phyloP scores from a whole-genome alignment of 2,888 invertebrate genomes.

The Calliphora vomitoria region DNA sequence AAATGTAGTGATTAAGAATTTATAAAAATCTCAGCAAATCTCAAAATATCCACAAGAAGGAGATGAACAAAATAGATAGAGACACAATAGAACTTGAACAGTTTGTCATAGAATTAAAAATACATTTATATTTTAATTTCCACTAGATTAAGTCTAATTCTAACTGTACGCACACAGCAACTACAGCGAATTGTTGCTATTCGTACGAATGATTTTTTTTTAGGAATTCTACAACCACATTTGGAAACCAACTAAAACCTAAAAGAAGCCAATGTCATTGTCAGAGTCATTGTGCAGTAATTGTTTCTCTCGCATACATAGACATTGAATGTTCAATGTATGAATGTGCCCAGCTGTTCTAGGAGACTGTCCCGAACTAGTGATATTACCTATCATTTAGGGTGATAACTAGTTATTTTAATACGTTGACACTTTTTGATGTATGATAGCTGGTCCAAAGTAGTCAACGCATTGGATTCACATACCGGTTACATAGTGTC shows the following conservation, averaged over 20 bases:
- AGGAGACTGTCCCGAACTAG: too few species aligned
- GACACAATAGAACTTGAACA: background rate
- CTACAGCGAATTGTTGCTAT: background rate
- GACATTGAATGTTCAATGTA: background rate
- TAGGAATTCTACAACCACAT: background rate
- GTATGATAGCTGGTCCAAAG: too few species aligned
- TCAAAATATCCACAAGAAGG: background rate
- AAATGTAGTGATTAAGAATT: background rate
- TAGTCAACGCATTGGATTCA: too few species aligned
- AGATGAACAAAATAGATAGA: background rate
- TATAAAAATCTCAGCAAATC: background rate
- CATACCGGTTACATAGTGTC: too few species aligned
- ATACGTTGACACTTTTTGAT: too few species aligned
- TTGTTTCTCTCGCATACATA: background rate
- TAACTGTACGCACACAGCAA: background rate
- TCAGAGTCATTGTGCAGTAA: conserved; percentile 8
- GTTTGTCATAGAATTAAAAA: conserved; percentile 42
- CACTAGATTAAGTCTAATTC: conserved; percentile 15
- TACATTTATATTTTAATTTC: conserved; percentile 27
- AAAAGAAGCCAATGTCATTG: conserved; percentile 10
- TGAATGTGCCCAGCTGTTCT: too few species aligned
- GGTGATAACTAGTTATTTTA: too few species aligned
- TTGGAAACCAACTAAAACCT: background rate
- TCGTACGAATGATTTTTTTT: background rate
- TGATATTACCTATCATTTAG: too few species aligned